A percentile compares a stretch with the other conserved stretches of the same genome.
These are phyloP conservation scores for Pygoscelis antarcticus DNA, from an alignment of 2,113 vertebrate species.

Conservation along the genomic window DNA sequence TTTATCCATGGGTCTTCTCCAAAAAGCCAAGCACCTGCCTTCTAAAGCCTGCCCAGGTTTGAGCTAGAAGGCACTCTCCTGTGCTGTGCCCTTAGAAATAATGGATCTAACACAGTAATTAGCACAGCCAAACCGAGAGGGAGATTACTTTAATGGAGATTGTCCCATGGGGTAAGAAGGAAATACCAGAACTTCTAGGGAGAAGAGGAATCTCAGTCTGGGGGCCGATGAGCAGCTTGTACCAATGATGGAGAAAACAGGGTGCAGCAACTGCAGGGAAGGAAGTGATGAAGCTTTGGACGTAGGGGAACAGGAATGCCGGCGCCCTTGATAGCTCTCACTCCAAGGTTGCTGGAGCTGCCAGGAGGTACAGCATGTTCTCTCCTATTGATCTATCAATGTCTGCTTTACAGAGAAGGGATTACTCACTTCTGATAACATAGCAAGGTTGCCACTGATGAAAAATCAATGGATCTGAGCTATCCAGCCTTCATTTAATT, in stretches of 20 bases:
- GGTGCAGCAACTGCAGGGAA: background rate
- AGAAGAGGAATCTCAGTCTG: background rate
- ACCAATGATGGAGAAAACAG: background rate
- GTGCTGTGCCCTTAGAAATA: background rate
- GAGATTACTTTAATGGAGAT: background rate
- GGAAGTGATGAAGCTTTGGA: background rate
- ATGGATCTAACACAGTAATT: background rate
- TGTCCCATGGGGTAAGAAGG: background rate
- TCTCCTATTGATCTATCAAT: constrained; percentile 70
- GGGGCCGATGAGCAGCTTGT: background rate
- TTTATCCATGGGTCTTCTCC: background rate
- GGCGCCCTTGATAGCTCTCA: constrained; percentile 17
- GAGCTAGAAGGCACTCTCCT: background rate
- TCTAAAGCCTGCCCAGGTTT: background rate
- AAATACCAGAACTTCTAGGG: background rate
- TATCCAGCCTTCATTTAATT: constrained; percentile 59
- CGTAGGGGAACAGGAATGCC: background rate
- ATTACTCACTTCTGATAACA: constrained; percentile 72
- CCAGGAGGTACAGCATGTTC: constrained; percentile 61
- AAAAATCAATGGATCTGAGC: constrained; percentile 67
- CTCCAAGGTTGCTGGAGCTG: constrained; percentile 65
- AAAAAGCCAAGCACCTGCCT: background rate
- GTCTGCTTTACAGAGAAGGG: constrained; percentile 61
- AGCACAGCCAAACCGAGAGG: background rate
- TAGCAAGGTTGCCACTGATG: constrained; percentile 67